Evolutionary conservation across 2,113 vertebrate species (phyloP).

Genomic region (Upupa epops): DNA sequence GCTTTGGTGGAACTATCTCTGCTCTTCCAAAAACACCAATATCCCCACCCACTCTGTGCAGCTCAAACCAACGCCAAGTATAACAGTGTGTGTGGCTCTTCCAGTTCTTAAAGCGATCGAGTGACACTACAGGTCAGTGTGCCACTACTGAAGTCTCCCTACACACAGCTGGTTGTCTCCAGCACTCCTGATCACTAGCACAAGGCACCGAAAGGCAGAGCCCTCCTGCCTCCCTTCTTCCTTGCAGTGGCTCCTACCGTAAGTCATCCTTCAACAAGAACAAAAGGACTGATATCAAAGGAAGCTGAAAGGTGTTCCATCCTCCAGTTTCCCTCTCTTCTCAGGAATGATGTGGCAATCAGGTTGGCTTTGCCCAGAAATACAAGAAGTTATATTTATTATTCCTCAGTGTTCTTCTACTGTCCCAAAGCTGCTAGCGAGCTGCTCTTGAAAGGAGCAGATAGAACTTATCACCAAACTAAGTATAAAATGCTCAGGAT

Average conservation of each 20-base stretch:
- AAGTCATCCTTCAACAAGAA: neutral
- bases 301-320: neutral
- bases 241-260: neutral
- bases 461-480: neutral
- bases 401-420: constrained; percentile 38
- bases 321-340: neutral
- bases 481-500: neutral
- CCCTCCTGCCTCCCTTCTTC: neutral
- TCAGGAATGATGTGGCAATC: constrained; percentile 26
- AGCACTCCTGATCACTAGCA: neutral
- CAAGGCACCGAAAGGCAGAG: neutral
- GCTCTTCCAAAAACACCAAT: neutral
- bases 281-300: neutral
- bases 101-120: neutral
- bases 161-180: neutral
- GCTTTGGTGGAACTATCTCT: neutral
- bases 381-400: constrained; percentile 30
- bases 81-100: neutral
- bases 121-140: neutral
- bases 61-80: neutral
- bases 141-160: neutral
- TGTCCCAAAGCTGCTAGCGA: neutral
- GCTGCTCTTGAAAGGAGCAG: neutral
- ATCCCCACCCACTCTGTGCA: neutral
- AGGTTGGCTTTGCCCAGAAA: constrained; percentile 24